A percentile compares a stretch with the other conserved stretches of the same genome.
Conservation (phyloP, 2,797 vertebrate genomes). For the Hyperoplus immaculatus region DNA sequence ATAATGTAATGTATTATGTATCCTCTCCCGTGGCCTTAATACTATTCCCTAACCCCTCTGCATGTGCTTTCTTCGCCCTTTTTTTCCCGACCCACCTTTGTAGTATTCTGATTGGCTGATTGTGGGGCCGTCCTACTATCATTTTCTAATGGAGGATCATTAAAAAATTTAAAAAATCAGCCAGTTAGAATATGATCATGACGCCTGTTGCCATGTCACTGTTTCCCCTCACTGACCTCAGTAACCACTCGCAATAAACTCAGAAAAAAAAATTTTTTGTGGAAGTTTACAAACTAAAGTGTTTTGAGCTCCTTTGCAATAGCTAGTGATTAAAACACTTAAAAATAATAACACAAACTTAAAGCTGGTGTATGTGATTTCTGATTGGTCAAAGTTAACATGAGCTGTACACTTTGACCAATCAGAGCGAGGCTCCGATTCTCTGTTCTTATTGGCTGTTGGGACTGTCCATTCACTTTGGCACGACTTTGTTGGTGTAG, state of each 20-base stretch:
- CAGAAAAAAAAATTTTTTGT: slow-evolving; percentile 21
- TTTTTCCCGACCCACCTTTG: slow-evolving; percentile 18
- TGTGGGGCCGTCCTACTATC: slow-evolving; percentile 75
- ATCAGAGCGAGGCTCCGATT: too few species aligned
- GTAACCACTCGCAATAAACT: slow-evolving; percentile 21
- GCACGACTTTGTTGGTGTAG: too few species aligned
- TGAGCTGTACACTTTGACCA: too few species aligned
- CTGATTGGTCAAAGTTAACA: too few species aligned
- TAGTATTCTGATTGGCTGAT: slow-evolving; percentile 91
- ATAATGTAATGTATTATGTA: too few species aligned
- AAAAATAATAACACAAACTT: too few species aligned
- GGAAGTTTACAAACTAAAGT: slow-evolving; percentile 16
- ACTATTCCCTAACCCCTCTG: slow-evolving; percentile 46
- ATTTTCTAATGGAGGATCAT: slow-evolving; percentile 42
- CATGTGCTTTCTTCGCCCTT: slow-evolving; percentile 73
- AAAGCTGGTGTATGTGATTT: not conserved
- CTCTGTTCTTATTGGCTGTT: too few species aligned
- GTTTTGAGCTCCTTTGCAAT: not conserved
- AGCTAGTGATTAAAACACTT: slow-evolving; percentile 2
- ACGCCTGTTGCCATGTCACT: slow-evolving; percentile 30
- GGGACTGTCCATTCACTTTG: too few species aligned
- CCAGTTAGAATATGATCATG: slow-evolving; percentile 83
- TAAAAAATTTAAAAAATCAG: slow-evolving; percentile 71
- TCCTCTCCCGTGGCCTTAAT: too few species aligned
- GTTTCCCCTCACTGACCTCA: slow-evolving; percentile 30